Percentiles rank a stretch among this genome's conserved stretches.
Conservation (phyloP, 92 coral and sea anemone genomes). For the Siderastrea radians region DNA sequence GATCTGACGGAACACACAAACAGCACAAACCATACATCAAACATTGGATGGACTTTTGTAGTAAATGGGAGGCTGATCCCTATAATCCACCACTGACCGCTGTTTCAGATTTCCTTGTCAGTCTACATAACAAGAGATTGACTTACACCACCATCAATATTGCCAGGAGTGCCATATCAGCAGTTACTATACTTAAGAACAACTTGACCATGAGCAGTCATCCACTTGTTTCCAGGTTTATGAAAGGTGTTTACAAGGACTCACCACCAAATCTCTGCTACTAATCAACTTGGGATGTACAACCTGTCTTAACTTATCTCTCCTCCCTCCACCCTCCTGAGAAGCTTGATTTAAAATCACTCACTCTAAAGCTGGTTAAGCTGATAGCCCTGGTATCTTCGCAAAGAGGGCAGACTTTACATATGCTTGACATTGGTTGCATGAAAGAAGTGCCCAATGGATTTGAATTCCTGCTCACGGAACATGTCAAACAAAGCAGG, state of each 20-base stretch:
- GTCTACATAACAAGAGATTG: conserved; percentile 26
- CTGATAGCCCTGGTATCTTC: conserved; percentile 46
- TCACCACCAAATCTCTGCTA: conserved; percentile 13
- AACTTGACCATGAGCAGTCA: conserved; percentile 17
- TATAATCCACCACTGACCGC: conserved; percentile 41
- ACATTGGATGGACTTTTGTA: conserved; percentile 28
- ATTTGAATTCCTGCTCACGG: too few relatives aligned
- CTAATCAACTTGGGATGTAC: conserved; percentile 62
- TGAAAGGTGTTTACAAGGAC: conserved; percentile 32
- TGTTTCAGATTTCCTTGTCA: conserved; percentile 26
- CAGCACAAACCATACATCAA: conserved; percentile 39
- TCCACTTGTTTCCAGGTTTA: conserved; percentile 34
- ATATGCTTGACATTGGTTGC: conserved; percentile 34
- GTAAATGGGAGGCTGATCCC: conserved; percentile 44
- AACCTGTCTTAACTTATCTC: conserved; percentile 23
- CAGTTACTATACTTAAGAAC: background rate
- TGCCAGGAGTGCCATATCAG: conserved; percentile 24
- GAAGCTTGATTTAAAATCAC: conserved; percentile 42
- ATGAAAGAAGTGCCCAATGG: conserved; percentile 33
- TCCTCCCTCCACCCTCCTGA: conserved; percentile 8
- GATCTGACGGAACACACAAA: conserved; percentile 29
- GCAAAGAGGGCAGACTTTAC: conserved; percentile 9
- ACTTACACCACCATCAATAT: conserved; percentile 16
- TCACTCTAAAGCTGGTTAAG: conserved; percentile 41
- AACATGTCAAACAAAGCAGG: too few relatives aligned